Evolutionary conservation across 92 coral and sea anemone genomes (phyloP), one percentile per base, ranked within the genome.

Genomic region (Zoanthus sansibaricus): DNA sequence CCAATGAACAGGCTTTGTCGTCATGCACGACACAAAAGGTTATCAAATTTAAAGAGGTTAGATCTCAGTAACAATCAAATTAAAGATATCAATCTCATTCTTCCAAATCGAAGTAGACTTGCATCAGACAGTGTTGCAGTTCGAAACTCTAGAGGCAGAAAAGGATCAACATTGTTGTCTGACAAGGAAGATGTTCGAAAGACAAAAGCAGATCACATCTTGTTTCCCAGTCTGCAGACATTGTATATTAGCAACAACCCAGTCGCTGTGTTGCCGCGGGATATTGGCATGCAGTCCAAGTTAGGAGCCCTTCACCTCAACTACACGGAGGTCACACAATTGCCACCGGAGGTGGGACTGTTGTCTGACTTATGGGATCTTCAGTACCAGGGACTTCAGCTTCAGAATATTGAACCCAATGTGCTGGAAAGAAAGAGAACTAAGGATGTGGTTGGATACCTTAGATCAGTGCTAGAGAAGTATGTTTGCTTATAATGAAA

Each of bases 351-450:
- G 88, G 86, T 97, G 77, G 99, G 99, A 55, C 87, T 97, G 87
- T 86, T 97, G 37, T 91, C 96, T 3, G 99, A 97, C 72, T 86
- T 97, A 58, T 97, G 99, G 99, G 99, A 97, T 67, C 90, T 97
- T 20, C 96, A 95, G 83, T 91, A 93, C 71, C 94, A 93, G 71
- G 99, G 98, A 3, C 82, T 97, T 12, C 95, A 84, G 30, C 90
- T 97, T 18, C 94, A 91, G 77, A 98, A 97, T 72, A 96, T 96
- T 11, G 98, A 96, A n/a, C 96, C 97, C 20, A 97, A 95, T 86
- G 99, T 97, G 68, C 73, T 97, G 82, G 99, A 97, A 78, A 86
- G 98, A 33, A 95, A 94, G 83, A 93, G 93, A 92, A 97, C 99
- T 9, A 95, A 95, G 87, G 98, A 94, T 17, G 91, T 97, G 79